Evolutionary conservation across 2,797 vertebrate species (phyloP).

Genomic region (Hoplostethus atlanticus): DNA sequence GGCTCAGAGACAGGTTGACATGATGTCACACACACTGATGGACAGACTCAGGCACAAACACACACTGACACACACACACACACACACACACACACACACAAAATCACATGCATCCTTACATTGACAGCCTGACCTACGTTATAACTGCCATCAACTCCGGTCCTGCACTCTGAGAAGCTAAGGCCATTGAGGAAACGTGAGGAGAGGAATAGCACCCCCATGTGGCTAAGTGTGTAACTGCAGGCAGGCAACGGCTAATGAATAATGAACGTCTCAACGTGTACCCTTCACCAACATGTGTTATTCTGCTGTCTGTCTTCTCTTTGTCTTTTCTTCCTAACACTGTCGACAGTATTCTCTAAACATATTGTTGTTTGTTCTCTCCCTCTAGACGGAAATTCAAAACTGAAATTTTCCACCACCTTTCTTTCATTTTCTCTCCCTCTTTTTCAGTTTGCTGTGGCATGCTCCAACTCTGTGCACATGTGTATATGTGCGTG

Average conservation of each 20-base stretch:
- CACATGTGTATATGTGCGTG: slow-evolving; percentile 34
- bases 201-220: slow-evolving; percentile 58
- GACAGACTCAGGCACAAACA: slow-evolving; percentile 8
- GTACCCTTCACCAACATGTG: background rate
- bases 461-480: slow-evolving; percentile 7
- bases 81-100: background rate
- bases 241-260: slow-evolving; percentile 11
- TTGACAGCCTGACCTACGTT: background rate
- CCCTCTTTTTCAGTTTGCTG: slow-evolving; percentile 23
- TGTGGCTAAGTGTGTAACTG: slow-evolving; percentile 56
- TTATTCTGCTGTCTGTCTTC: slow-evolving; percentile 7
- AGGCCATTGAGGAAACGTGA: slow-evolving; percentile 1
- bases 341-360: slow-evolving; percentile 1
- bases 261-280: background rate
- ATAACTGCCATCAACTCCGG: background rate
- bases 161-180: background rate
- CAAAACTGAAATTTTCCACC: slow-evolving; percentile 16
- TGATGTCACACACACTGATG: slow-evolving; percentile 17
- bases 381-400: slow-evolving; percentile 17
- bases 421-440: slow-evolving; percentile 23
- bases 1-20: slow-evolving; percentile 80
- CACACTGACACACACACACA: background rate
- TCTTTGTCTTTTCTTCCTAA: slow-evolving; percentile 13
- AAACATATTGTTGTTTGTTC: slow-evolving; percentile 20
- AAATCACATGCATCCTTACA: background rate